Conservation (phyloP, 2,113 vertebrate genomes). For the Macquaria ambigua region DNA sequence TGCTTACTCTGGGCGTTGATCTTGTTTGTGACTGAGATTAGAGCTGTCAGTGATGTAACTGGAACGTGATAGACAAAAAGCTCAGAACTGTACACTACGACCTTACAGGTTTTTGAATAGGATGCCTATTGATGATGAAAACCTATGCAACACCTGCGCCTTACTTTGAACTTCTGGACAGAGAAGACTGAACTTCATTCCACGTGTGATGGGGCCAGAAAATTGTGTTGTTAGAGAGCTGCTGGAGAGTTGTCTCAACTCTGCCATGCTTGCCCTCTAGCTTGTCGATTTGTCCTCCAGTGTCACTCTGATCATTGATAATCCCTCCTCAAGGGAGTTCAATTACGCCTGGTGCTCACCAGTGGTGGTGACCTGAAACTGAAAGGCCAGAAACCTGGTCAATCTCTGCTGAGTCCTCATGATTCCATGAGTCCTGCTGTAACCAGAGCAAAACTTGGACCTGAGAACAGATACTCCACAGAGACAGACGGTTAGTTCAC, state of each 20-base stretch:
- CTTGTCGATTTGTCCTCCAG: constrained; percentile 6
- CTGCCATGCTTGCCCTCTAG: constrained; percentile 1
- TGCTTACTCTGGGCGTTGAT: background rate
- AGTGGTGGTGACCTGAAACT: constrained; percentile 17
- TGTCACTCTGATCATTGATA: constrained; percentile 40
- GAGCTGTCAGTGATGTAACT: background rate
- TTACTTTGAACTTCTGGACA: constrained; percentile 7
- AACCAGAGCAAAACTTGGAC: constrained; percentile 13
- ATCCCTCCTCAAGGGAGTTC: constrained; percentile 19
- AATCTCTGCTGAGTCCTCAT: constrained; percentile 6
- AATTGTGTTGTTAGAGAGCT: background rate
- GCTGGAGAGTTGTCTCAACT: constrained; percentile 1
- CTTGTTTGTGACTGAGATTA: background rate
- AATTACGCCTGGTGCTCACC: constrained; percentile 1
- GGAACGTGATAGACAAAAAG: background rate
- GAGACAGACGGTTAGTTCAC: constrained; percentile 20
- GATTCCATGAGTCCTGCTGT: background rate
- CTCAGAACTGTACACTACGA: background rate
- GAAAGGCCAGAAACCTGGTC: constrained; percentile 22
- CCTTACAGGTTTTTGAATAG: background rate
- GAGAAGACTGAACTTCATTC: background rate
- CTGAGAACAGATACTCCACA: constrained; percentile 1
- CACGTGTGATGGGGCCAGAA: background rate
- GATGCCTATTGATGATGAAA: background rate
- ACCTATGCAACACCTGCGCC: too few relatives aligned